A percentile compares a stretch with the other conserved stretches of the same genome.
These are phyloP conservation scores for Ovis canadensis DNA, from an alignment of 2,113 vertebrate species.

Conservation along the genomic window DNA sequence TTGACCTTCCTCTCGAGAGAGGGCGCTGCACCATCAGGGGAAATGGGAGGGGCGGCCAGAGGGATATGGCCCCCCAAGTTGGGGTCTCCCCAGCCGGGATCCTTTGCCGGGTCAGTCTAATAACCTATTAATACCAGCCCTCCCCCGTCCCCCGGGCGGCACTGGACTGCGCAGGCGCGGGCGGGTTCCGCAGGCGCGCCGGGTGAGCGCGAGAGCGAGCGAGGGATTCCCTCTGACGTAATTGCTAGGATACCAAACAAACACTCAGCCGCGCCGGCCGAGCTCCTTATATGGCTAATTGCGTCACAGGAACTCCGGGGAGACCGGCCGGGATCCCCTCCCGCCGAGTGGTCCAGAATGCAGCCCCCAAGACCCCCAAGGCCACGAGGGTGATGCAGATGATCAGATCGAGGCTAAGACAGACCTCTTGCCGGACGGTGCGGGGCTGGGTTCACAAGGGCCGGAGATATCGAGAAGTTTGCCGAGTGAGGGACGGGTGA, in stretches of 20 bases:
- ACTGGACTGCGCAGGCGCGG: slow-evolving; percentile 69
- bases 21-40: not conserved
- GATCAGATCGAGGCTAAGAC: not conserved
- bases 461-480: slow-evolving; percentile 19
- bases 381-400: not conserved
- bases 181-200: slow-evolving; percentile 26
- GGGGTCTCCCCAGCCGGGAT: not conserved
- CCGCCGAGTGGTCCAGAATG: not conserved
- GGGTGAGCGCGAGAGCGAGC: slow-evolving; percentile 85
- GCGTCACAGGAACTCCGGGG: slow-evolving; percentile 96
- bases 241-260: slow-evolving; percentile 99
- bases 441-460: not conserved
- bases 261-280: slow-evolving; percentile 85
- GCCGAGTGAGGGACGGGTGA: slow-evolving; percentile 40
- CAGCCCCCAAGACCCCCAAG: slow-evolving; percentile 15
- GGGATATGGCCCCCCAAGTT: not conserved
- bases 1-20: not conserved
- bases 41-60: not conserved
- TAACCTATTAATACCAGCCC: slow-evolving; percentile 87
- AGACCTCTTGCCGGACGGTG: not conserved
- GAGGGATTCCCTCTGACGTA: slow-evolving; percentile 98
- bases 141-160: slow-evolving; percentile 32
- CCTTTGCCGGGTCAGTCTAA: not conserved
- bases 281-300: slow-evolving; percentile 95
- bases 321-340: slow-evolving; percentile 81